Evolutionary conservation across 2,797 vertebrate species (phyloP).

Genomic region (Notamacropus eugenii): DNA sequence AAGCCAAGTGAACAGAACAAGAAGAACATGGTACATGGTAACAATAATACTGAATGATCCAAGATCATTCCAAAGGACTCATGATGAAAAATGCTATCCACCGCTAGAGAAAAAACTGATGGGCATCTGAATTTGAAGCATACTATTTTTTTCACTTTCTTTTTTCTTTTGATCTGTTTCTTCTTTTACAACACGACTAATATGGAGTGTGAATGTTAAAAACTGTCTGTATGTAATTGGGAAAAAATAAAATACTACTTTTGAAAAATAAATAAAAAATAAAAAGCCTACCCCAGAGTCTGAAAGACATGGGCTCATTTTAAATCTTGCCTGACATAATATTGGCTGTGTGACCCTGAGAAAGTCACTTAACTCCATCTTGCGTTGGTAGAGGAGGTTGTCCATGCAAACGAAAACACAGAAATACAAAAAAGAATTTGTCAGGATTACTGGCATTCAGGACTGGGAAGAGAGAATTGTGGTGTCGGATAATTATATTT

Average conservation of each 20-base stretch:
- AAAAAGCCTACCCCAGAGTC: not conserved
- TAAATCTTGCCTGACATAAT: not conserved
- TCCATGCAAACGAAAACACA: not conserved
- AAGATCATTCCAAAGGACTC: not conserved
- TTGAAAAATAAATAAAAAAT: not conserved
- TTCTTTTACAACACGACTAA: not conserved
- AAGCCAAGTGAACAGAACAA: not conserved
- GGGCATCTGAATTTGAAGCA: not conserved
- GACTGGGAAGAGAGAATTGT: constrained; percentile 11
- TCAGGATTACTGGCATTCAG: not conserved
- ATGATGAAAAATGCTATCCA: not conserved
- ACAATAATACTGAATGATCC: not conserved
- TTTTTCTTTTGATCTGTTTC: not conserved
- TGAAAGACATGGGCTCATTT: not conserved
- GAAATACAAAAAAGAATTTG: constrained; percentile 40
- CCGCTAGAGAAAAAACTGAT: not conserved
- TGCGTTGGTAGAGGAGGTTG: not conserved
- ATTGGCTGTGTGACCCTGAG: not conserved
- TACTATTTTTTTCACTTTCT: not conserved
- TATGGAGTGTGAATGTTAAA: not conserved
- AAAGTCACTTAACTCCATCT: not conserved
- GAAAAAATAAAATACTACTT: too few species aligned
- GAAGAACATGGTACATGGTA: not conserved
- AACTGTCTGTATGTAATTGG: not conserved
- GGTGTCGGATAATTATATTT: constrained; percentile 38